These are phyloP conservation scores for Trichogramma evanescens DNA, from an alignment of 2,888 invertebrate genomes.

Conservation along the genomic window DNA sequence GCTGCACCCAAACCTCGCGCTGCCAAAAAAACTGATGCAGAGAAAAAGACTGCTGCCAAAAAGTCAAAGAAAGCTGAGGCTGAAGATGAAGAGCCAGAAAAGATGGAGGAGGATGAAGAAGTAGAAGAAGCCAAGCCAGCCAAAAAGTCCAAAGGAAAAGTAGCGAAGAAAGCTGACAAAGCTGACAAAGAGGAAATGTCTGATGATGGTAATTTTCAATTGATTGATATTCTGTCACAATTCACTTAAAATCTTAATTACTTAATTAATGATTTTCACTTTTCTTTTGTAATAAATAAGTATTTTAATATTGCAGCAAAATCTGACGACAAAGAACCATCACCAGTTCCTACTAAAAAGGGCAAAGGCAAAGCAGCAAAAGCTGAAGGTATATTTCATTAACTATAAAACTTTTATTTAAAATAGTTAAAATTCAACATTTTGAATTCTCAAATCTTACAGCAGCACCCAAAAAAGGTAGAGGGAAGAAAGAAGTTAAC, in stretches of 20 bases:
- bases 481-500: slow-evolving; percentile 17
- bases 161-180: slow-evolving; percentile 17
- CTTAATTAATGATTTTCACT: neutral
- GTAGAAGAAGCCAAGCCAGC: slow-evolving; percentile 7
- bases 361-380: slow-evolving; percentile 17
- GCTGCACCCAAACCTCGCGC: slow-evolving; percentile 13
- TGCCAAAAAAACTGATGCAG: slow-evolving; percentile 7
- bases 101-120: neutral
- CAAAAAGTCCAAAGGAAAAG: slow-evolving; percentile 8
- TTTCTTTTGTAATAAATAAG: neutral
- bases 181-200: neutral
- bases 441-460: neutral
- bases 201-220: slow-evolving; percentile 9
- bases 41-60: slow-evolving; percentile 14
- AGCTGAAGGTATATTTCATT: slow-evolving; percentile 6
- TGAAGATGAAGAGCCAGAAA: neutral
- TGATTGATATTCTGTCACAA: neutral
- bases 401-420: neutral
- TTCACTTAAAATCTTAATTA: neutral
- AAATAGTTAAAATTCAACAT: neutral
- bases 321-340: neutral
- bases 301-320: slow-evolving; percentile 8
- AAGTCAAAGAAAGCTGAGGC: slow-evolving; percentile 12
- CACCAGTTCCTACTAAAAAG: slow-evolving; percentile 12
- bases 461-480: slow-evolving; percentile 19